A percentile compares a stretch with the other conserved stretches of the same genome.
These are phyloP conservation scores for Gracilinanus agilis DNA, from an alignment of 2,113 vertebrate species.

Conservation along the genomic window DNA sequence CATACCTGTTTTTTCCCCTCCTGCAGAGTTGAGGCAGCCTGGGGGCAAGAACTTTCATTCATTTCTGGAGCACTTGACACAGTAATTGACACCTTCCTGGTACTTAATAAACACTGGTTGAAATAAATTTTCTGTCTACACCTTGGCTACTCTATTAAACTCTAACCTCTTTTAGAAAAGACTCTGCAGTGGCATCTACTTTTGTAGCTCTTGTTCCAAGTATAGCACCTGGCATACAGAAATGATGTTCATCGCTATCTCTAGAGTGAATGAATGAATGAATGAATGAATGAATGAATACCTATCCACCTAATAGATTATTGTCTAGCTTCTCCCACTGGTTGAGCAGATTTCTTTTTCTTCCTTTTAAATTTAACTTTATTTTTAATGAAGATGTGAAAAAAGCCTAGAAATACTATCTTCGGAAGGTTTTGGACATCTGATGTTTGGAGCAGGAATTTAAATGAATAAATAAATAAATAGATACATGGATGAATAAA, in stretches of 20 bases:
- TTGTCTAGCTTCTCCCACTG: not conserved
- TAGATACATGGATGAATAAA: no score
- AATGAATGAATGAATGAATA: not conserved
- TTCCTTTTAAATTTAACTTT: not conserved
- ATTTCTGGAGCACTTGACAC: no score
- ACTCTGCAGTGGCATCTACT: not conserved
- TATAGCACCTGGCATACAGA: not conserved
- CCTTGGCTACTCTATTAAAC: no score
- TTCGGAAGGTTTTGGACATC: conserved; percentile 68
- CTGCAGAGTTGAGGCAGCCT: no score
- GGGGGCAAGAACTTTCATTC: no score
- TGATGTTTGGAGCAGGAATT: not conserved
- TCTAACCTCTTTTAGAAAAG: no score
- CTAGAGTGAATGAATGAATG: not conserved
- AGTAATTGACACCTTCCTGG: no score
- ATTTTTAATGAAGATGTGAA: conserved; percentile 24
- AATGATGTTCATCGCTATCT: not conserved
- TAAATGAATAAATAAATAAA: not conserved
- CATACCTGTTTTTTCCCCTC: no score
- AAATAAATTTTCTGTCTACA: no score
- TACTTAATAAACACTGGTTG: no score
- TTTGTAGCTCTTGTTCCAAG: not conserved
- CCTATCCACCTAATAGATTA: not conserved
- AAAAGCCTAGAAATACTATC: conserved; percentile 57
- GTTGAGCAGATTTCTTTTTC: conserved; percentile 31